Conservation (phyloP, 2,797 vertebrate genomes). For the Pyrocephalus nanus region DNA sequence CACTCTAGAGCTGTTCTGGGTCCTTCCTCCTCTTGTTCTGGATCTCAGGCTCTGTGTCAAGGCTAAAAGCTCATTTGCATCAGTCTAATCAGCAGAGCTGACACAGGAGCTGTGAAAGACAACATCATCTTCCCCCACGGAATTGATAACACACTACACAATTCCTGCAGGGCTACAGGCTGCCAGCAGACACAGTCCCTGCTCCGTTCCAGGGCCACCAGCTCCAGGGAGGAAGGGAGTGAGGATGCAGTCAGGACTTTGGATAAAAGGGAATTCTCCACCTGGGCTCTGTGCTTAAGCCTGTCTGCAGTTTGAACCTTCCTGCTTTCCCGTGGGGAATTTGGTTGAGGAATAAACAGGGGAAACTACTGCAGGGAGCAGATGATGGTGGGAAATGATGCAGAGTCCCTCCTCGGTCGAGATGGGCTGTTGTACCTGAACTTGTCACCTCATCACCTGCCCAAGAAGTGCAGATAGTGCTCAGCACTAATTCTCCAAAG, state of each 20-base stretch:
- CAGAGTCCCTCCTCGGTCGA: neutral
- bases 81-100: neutral
- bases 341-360: neutral
- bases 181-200: neutral
- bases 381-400: neutral
- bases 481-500: neutral
- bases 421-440: neutral
- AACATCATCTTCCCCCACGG: neutral
- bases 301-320: neutral
- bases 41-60: neutral
- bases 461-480: fast-evolving
- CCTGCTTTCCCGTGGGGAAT: neutral
- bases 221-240: neutral
- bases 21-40: neutral
- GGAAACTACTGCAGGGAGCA: neutral
- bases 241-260: neutral
- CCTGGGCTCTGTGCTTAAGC: neutral
- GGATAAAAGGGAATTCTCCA: neutral
- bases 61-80: neutral
- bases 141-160: neutral
- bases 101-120: neutral
- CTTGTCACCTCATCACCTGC: neutral
- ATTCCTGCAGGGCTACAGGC: neutral
- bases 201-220: neutral
- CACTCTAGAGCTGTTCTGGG: fast-evolving